A percentile compares a stretch with the other conserved stretches of the same genome.
Evolutionary conservation across 2,888 invertebrate genomes (phyloP).

Genomic region (Cosmorhoe ocellata): DNA sequence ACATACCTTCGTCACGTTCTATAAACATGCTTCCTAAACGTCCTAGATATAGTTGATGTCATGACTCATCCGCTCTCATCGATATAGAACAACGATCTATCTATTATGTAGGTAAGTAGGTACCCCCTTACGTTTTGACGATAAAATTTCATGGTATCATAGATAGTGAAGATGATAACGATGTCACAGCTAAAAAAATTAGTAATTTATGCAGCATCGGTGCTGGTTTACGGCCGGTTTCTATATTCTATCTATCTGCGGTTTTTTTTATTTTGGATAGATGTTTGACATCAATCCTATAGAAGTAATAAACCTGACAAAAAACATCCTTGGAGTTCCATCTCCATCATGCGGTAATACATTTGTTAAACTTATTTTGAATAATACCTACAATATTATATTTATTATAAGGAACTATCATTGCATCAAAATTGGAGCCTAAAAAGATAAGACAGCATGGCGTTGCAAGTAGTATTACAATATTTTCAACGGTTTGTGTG

Average conservation of each 20-base stretch:
- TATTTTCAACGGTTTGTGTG: conserved; percentile 4
- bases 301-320: too few relatives aligned
- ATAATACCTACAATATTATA: too few relatives aligned
- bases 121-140: conserved; percentile 14
- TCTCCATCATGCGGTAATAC: too few relatives aligned
- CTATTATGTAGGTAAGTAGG: neutral
- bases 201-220: neutral
- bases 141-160: conserved; percentile 27
- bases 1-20: neutral
- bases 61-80: conserved; percentile 20
- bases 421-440: too few relatives aligned
- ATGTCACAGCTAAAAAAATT: conserved; percentile 13
- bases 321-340: too few relatives aligned
- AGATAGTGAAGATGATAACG: conserved; percentile 18
- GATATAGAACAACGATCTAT: conserved; percentile 12
- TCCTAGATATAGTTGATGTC: neutral
- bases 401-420: too few relatives aligned
- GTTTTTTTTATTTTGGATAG: too few relatives aligned
- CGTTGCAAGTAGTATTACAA: neutral
- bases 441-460: neutral
- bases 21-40: too few relatives aligned
- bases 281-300: too few relatives aligned
- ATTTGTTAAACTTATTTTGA: too few relatives aligned
- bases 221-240: too few relatives aligned
- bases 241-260: too few relatives aligned